Evolutionary conservation across 2,797 vertebrate species (phyloP), one percentile per base, ranked within the genome.

Genomic region (Fundulus diaphanus): DNA sequence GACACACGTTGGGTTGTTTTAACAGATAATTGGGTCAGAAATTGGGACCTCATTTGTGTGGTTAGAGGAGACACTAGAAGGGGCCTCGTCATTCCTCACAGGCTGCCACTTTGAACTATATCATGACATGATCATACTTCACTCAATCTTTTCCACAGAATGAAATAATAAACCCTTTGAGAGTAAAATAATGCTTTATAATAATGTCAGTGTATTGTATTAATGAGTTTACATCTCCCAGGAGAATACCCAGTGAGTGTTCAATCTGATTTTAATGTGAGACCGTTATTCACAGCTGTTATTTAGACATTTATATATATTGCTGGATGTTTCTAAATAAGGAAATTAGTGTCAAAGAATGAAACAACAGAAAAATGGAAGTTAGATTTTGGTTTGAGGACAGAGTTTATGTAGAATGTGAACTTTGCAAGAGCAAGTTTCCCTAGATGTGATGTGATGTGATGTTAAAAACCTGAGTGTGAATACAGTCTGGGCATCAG

Each of bases 291-390:
- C 20, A 20, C 22, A 22, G 29, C 7, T 33, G 31, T 18, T 2
- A 35, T 61, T 61, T 61, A 61, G 29, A 18, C 7, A 3, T 7
- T 13, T 57, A 37, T 63, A 6, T 12, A 15, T n/a, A 49, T 3
- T 29, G 57, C 44, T 74, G 18, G 73, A 76, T 73, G 75, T 76
- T 49, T 70, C 27, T 68, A 29, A 91, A 89, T 40, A 72, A 70
- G 81, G 88, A 90, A 89, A 83, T 20, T 20, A 57, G 76, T 72
- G 75, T 87, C 37, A 67, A 73, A 74, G 65, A 71, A 83, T 80
- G 80, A 84, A 85, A 84, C 77, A 73, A 80, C 65, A 74, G 40
- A 80, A 80, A 82, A 81, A 76, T 84, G 59, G 49, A 89, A 90
- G 80, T 77, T 79, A 54, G 35, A 56, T 57, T 74, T 27, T 18